Conservation (phyloP, 2,113 vertebrate genomes). For the Andinoacara biseriatus region DNA sequence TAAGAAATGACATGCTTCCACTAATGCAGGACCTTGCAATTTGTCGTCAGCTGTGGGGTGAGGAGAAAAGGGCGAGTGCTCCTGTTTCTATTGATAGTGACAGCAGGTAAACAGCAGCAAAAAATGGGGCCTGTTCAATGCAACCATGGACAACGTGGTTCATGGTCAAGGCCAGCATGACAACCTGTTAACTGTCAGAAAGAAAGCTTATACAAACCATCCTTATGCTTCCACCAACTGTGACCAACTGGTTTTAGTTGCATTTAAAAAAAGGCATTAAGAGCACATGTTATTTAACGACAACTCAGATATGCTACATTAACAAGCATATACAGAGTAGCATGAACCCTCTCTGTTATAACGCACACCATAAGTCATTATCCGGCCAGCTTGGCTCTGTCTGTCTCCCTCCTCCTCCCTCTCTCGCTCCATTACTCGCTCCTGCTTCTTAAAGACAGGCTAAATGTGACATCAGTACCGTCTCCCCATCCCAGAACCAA, state of each 20-base stretch:
- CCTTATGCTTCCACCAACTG: background rate
- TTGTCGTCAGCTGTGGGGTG: background rate
- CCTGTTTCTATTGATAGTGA: background rate
- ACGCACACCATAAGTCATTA: background rate
- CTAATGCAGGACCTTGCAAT: constrained; percentile 4
- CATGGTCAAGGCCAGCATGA: background rate
- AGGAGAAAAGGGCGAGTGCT: background rate
- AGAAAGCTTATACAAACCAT: background rate
- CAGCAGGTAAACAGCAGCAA: background rate
- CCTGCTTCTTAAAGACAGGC: constrained; percentile 36
- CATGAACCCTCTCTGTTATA: background rate
- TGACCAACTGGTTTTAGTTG: background rate
- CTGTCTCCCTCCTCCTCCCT: background rate
- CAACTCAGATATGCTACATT: background rate
- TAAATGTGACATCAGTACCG: constrained; percentile 29
- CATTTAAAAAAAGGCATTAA: background rate
- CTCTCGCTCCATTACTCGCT: constrained; percentile 21
- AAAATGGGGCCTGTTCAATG: background rate
- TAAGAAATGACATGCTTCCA: background rate
- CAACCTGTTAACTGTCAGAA: background rate
- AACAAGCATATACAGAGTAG: background rate
- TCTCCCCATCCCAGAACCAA: constrained; percentile 62
- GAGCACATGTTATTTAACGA: background rate
- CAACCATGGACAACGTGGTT: background rate
- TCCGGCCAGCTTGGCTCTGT: background rate